Percentiles rank a stretch among this genome's conserved stretches.
Evolutionary conservation across 2,113 vertebrate species (phyloP).

Genomic region (Podarcis cretensis): DNA sequence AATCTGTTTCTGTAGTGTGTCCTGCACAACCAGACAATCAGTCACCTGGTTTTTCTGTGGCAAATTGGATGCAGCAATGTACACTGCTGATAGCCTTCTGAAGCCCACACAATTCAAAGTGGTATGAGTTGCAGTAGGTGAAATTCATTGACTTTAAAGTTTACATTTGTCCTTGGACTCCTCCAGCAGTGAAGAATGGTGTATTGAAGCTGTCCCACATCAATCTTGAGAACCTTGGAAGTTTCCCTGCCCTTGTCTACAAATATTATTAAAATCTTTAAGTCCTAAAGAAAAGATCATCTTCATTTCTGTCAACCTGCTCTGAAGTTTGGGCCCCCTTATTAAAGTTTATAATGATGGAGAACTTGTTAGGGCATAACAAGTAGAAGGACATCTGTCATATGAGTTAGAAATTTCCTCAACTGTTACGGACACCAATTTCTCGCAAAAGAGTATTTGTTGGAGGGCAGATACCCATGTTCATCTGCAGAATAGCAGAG

Average conservation of each 20-base stretch:
- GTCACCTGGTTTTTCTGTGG: background rate
- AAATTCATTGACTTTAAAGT: background rate
- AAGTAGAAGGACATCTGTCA: background rate
- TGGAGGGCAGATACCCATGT: background rate
- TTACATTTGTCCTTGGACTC: background rate
- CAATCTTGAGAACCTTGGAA: background rate
- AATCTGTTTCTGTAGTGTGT: background rate
- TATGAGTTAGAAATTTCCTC: background rate
- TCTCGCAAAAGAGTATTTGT: background rate
- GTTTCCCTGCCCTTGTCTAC: background rate
- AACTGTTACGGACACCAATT: too few relatives aligned
- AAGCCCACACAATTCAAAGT: background rate
- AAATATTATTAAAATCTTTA: slow-evolving; percentile 3
- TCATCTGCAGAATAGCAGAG: background rate
- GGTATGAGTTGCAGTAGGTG: background rate
- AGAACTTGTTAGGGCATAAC: background rate
- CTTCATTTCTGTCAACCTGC: background rate
- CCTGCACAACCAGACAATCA: background rate
- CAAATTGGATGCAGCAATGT: background rate
- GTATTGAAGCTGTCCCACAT: background rate
- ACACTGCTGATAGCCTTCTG: background rate
- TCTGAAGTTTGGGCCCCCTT: background rate
- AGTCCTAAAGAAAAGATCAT: background rate
- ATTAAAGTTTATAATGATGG: background rate
- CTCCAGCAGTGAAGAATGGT: background rate